These are phyloP conservation scores for Bombus sylvicola DNA, from an alignment of 1,140 invertebrate genomes.

Conservation along the genomic window DNA sequence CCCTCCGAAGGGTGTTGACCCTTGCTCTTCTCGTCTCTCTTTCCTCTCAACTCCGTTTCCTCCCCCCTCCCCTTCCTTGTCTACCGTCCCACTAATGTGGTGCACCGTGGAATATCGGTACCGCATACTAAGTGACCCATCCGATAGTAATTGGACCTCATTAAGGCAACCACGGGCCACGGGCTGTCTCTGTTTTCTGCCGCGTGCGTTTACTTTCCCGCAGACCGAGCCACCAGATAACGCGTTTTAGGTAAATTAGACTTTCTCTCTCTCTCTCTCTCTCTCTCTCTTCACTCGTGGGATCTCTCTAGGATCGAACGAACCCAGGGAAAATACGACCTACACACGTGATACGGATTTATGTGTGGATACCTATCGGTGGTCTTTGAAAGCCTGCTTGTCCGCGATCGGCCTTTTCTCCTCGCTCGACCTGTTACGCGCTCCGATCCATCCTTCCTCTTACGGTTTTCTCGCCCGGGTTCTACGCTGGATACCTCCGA, in stretches of 20 bases:
- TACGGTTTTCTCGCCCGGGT: constrained; percentile 14
- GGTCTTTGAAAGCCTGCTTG: constrained; percentile 27
- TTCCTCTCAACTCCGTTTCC: not conserved
- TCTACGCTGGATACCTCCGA: not conserved
- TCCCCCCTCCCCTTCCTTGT: not conserved
- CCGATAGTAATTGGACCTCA: constrained; percentile 78
- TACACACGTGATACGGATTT: constrained; percentile 31
- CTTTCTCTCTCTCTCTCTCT: constrained; percentile 25
- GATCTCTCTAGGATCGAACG: constrained; percentile 38
- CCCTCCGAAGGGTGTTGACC: constrained; percentile 70
- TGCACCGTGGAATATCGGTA: constrained; percentile 72
- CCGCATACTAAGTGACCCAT: constrained; percentile 74
- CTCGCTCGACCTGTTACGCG: constrained; percentile 11
- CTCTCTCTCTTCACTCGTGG: constrained; percentile 1
- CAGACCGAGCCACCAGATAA: constrained; percentile 62
- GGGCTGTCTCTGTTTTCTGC: constrained; percentile 56
- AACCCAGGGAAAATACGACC: constrained; percentile 28
- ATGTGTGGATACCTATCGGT: constrained; percentile 30
- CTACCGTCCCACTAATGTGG: constrained; percentile 65
- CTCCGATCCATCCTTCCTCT: not conserved
- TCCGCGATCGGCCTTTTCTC: constrained; percentile 4
- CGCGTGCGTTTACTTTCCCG: constrained; percentile 46
- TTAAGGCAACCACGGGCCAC: constrained; percentile 73
- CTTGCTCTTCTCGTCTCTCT: constrained; percentile 64
- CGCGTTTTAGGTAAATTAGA: constrained; percentile 72